phyloP scores from a whole-genome alignment of 1,140 invertebrate species.

The Drosophila erecta region DNA sequence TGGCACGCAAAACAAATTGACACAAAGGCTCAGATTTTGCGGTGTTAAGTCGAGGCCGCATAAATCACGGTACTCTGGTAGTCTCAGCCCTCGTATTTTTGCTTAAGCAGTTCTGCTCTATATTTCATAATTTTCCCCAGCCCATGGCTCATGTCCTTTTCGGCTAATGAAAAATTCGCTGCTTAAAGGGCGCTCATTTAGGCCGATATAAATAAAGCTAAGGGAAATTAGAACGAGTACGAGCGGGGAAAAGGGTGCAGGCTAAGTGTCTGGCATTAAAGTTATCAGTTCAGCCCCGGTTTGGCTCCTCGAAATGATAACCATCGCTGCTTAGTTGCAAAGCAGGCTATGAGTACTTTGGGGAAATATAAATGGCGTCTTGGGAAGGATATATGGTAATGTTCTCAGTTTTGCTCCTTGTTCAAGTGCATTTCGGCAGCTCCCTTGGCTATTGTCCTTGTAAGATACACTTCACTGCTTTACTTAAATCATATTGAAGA shows the following conservation, averaged over 20 bases:
- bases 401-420: background rate
- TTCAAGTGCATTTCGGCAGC: background rate
- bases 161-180: slow-evolving; percentile 48
- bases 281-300: slow-evolving; percentile 30
- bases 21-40: slow-evolving; percentile 77
- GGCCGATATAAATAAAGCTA: slow-evolving; percentile 31
- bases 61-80: slow-evolving; percentile 62
- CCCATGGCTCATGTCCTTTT: slow-evolving; percentile 18
- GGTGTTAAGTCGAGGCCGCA: slow-evolving; percentile 73
- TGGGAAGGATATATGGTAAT: slow-evolving; percentile 12
- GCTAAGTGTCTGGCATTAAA: slow-evolving; percentile 31
- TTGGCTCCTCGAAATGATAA: slow-evolving; percentile 5
- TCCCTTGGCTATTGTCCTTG: background rate
- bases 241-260: slow-evolving; percentile 10
- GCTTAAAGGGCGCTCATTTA: slow-evolving; percentile 48
- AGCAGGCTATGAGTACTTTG: slow-evolving; percentile 22
- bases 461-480: too few species aligned
- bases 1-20: slow-evolving; percentile 76
- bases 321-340: slow-evolving; percentile 7
- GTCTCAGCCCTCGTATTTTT: slow-evolving; percentile 18
- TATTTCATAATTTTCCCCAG: slow-evolving; percentile 47
- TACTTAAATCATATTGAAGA: too few species aligned
- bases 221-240: slow-evolving; percentile 9
- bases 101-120: slow-evolving; percentile 43
- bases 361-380: slow-evolving; percentile 5